A percentile compares a stretch with the other conserved stretches of the same genome.
phyloP scores from a whole-genome alignment of 2,888 invertebrate genomes.

The Isotomurus palustris region DNA sequence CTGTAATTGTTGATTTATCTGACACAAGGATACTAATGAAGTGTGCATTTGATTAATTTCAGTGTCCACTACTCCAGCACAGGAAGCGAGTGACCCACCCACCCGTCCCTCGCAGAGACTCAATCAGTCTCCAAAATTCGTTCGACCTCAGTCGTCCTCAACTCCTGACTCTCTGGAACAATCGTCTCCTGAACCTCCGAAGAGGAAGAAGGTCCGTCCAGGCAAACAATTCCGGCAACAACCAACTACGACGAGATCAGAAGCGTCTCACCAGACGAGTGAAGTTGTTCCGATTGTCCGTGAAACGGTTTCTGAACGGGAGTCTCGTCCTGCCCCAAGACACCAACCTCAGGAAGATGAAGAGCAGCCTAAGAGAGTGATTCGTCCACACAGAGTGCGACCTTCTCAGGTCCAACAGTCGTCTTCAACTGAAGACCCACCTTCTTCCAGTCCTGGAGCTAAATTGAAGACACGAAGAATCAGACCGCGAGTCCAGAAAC shows the following conservation, averaged over 20 bases:
- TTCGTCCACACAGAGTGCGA: conserved; percentile 13
- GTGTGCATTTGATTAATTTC: too few species aligned
- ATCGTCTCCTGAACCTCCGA: conserved; percentile 11
- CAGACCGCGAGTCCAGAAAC: conserved; percentile 1
- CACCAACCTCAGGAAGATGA: conserved; percentile 1
- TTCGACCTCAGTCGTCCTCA: conserved; percentile 17
- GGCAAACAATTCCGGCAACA: conserved; percentile 17
- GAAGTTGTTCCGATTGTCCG: conserved; percentile 15
- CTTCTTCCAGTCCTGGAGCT: neutral
- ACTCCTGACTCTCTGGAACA: conserved; percentile 9
- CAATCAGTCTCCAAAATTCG: conserved; percentile 10
- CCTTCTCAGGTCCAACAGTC: neutral
- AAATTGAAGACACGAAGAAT: neutral
- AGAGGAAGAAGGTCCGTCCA: conserved; percentile 18
- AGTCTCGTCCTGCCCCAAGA: too few species aligned
- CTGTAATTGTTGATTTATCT: too few species aligned
- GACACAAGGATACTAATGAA: too few species aligned
- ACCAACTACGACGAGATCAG: neutral
- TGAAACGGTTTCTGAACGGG: neutral
- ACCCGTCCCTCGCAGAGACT: neutral
- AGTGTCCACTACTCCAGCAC: too few species aligned
- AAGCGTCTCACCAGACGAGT: conserved; percentile 2
- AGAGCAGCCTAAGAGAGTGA: neutral
- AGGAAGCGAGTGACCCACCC: neutral
- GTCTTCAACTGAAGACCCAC: neutral